phyloP scores from a whole-genome alignment of 92 coral and sea anemone species.

The Zoanthus sociatus region DNA sequence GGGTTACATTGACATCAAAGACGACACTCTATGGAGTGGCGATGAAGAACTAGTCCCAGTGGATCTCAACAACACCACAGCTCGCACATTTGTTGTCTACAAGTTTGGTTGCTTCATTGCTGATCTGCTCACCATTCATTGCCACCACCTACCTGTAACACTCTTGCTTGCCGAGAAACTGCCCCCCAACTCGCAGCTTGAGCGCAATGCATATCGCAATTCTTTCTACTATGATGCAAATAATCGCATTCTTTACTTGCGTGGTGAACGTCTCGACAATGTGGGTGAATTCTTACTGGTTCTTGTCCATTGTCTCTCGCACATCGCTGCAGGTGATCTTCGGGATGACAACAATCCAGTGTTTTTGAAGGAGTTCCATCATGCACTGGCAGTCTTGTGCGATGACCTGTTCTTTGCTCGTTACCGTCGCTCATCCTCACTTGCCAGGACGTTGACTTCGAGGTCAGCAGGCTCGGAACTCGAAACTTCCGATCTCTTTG shows the following conservation, averaged over 20 bases:
- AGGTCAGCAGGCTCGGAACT: conserved; percentile 67
- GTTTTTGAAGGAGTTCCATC: conserved; percentile 98
- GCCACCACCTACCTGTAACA: conserved; percentile 95
- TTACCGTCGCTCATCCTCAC: conserved; percentile 93
- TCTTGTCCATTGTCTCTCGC: conserved; percentile 93
- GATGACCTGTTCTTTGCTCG: conserved; percentile 99
- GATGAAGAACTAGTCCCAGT: conserved; percentile 97
- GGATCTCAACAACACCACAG: conserved; percentile 90
- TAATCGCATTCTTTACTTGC: conserved; percentile 93
- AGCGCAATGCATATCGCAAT: conserved; percentile 96
- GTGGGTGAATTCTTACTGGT: conserved; percentile 96
- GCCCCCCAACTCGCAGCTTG: conserved; percentile 91
- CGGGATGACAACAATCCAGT: conserved; percentile 96
- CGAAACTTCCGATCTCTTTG: conserved; percentile 82
- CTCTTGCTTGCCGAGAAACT: conserved; percentile 94
- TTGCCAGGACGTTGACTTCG: conserved; percentile 80
- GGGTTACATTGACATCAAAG: conserved; percentile 98
- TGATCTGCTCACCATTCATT: conserved; percentile 93
- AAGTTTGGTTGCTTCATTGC: conserved; percentile 97
- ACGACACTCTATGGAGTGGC: conserved; percentile 92
- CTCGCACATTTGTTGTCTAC: conserved; percentile 93
- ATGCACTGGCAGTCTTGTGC: conserved; percentile 89
- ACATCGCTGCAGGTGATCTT: conserved; percentile 93
- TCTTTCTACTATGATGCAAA: conserved; percentile 96
- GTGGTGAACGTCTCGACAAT: conserved; percentile 94